phyloP scores from a whole-genome alignment of 2,113 vertebrate species.

The Grus americana region DNA sequence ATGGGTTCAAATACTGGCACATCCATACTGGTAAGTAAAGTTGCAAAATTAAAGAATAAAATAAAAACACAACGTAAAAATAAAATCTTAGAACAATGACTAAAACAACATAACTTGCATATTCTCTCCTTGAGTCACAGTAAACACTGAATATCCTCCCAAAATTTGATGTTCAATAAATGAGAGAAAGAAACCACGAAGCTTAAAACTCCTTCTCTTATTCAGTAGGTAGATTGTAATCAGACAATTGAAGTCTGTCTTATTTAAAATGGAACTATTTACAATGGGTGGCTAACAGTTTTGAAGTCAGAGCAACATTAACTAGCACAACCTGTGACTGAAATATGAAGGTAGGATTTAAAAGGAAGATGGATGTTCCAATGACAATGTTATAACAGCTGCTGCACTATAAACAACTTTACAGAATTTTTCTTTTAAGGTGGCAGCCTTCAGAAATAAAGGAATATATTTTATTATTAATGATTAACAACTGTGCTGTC shows the following conservation, averaged over 20 bases:
- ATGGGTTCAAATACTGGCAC: not conserved
- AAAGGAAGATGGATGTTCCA: not conserved
- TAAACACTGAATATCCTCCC: not conserved
- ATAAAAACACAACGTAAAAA: not conserved
- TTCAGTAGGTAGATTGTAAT: not conserved
- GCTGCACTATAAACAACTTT: not conserved
- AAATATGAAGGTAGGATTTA: not conserved
- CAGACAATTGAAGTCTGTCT: not conserved
- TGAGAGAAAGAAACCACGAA: not conserved
- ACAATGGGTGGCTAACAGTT: not conserved
- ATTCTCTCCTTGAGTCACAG: not conserved
- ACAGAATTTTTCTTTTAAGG: not conserved
- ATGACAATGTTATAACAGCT: not conserved
- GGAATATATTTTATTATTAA: not conserved
- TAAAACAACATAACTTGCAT: not conserved
- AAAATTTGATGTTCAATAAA: not conserved
- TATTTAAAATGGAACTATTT: not conserved
- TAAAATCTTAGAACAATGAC: not conserved
- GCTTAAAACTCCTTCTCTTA: not conserved
- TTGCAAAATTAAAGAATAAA: not conserved
- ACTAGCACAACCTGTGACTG: not conserved
- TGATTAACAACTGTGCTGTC: not conserved
- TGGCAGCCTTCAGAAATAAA: not conserved
- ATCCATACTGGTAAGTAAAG: not conserved
- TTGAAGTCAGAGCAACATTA: not conserved